phyloP scores from a whole-genome alignment of 2,113 vertebrate genomes.

The Thunnus thynnus region DNA sequence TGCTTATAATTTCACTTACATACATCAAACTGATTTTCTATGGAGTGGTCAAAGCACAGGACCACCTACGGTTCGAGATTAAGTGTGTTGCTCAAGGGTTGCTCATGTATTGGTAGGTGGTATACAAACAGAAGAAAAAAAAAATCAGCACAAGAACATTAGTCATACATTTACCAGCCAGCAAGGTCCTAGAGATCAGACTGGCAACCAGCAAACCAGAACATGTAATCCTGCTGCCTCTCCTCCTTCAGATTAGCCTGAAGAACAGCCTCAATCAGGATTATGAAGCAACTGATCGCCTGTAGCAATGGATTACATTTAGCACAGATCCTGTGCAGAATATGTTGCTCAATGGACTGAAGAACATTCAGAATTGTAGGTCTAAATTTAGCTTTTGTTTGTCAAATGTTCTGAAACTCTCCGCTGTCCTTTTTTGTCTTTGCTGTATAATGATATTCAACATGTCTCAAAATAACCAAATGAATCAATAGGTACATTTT shows the following conservation, averaged over 20 bases:
- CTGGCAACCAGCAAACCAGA: background rate
- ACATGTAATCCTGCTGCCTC: slow-evolving; percentile 37
- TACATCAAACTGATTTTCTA: slow-evolving; percentile 2
- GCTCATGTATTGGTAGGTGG: background rate
- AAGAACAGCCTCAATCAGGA: slow-evolving; percentile 11
- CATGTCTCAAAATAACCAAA: background rate
- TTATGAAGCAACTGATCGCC: slow-evolving; percentile 16
- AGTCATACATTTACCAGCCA: slow-evolving; percentile 12
- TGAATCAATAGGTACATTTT: background rate
- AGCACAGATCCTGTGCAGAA: slow-evolving; percentile 2
- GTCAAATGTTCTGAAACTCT: background rate
- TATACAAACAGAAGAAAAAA: background rate
- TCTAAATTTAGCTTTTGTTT: background rate
- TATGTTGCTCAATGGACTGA: background rate
- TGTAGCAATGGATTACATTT: background rate
- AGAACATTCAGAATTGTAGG: background rate
- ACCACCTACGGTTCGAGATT: background rate
- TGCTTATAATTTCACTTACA: background rate
- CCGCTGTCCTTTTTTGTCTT: background rate
- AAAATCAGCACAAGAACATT: slow-evolving; percentile 4
- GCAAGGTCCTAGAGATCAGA: slow-evolving; percentile 15
- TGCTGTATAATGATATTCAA: background rate
- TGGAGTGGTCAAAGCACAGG: background rate
- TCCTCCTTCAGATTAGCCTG: background rate
- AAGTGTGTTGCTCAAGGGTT: background rate